phyloP scores from a whole-genome alignment of 2,797 vertebrate genomes.

The Amniataba percoides region DNA sequence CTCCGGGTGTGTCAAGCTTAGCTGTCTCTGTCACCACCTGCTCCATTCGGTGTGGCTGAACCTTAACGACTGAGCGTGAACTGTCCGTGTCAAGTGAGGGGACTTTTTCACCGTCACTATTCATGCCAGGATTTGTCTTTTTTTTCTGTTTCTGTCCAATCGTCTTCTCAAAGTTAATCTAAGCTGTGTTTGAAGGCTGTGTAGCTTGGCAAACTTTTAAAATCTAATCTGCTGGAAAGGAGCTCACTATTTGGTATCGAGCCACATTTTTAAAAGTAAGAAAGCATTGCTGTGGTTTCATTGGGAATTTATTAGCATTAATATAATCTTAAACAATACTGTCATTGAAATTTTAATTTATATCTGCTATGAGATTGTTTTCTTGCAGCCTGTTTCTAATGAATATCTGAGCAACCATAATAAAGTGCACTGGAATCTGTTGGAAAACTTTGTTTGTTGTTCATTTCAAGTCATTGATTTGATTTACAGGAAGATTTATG shows the following conservation, averaged over 20 bases:
- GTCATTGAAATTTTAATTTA: slow-evolving; percentile 74
- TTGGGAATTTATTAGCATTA: slow-evolving; percentile 63
- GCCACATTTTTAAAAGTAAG: slow-evolving; percentile 63
- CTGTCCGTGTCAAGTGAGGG: slow-evolving; percentile 29
- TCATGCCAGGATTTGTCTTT: slow-evolving; percentile 16
- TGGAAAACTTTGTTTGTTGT: slow-evolving; percentile 37
- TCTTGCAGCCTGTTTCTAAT: slow-evolving; percentile 75
- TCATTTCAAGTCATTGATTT: neutral
- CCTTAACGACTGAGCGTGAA: slow-evolving; percentile 39
- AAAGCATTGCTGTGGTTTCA: slow-evolving; percentile 49
- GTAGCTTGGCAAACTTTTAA: slow-evolving; percentile 63
- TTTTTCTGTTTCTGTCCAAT: slow-evolving; percentile 13
- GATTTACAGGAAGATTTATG: neutral
- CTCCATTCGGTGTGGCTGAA: slow-evolving; percentile 49
- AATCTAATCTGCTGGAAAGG: slow-evolving; percentile 45
- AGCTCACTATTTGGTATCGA: slow-evolving; percentile 34
- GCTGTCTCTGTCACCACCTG: slow-evolving; percentile 54
- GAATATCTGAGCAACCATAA: slow-evolving; percentile 76
- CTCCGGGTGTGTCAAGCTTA: slow-evolving; percentile 53
- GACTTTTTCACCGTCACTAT: slow-evolving; percentile 35
- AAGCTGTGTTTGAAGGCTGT: slow-evolving; percentile 41
- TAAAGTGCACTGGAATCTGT: slow-evolving; percentile 82
- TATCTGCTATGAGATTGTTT: slow-evolving; percentile 65
- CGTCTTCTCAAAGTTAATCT: slow-evolving; percentile 31
- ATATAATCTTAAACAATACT: slow-evolving; percentile 61